Evolutionary conservation across 2,113 vertebrate genomes (phyloP), one percentile per base, ranked within the genome.

Genomic region (Macquaria ambigua): DNA sequence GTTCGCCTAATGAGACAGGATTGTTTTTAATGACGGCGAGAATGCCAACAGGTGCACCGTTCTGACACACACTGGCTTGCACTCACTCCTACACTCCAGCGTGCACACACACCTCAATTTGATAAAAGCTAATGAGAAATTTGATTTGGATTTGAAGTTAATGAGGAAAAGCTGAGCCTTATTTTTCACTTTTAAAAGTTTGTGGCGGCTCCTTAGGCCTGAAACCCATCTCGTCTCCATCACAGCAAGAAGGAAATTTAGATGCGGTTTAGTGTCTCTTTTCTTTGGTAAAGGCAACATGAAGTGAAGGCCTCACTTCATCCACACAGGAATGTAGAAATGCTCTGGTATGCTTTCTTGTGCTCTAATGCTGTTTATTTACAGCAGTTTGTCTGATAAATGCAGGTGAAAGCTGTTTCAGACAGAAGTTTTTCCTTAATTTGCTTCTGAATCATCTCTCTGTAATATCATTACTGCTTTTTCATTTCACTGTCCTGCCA

Each of bases 41-140:
- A 94, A 95, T 90, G 94, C 93, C 93, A 94, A 92, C 94, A 96
- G 95, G 95, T 95, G 92, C 89, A 82, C 73, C 7, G 18, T 84
- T 84, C 80, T 74, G 74, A 89, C 78, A 84, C 87, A 82, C 74
- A 71, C 84, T 66, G 41, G 68, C 77, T 74, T n/a, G 15, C n/a
- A 64, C 89, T 70, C 80, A 81, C 71, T 72, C n/a, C 68, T 55
- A 61, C 69, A 55, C 28, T 25, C 20, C 52, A 18, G 59, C 71
- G 48, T 39, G 15, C 83, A 71, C 84, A 74, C 84, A 66, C 62
- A 41, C 46, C 73, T 91, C 84, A 85, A 90, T 91, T 90, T 90
- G 84, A 93, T 93, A 85, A 92, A 86, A 86, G 81, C 71, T 92
- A 90, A 94, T 93, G 86, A 92, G 77, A 89, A 94, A 87, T 89